These are phyloP conservation scores for Eupristina koningsbergeri DNA, from an alignment of 1,140 invertebrate species.

Conservation along the genomic window DNA sequence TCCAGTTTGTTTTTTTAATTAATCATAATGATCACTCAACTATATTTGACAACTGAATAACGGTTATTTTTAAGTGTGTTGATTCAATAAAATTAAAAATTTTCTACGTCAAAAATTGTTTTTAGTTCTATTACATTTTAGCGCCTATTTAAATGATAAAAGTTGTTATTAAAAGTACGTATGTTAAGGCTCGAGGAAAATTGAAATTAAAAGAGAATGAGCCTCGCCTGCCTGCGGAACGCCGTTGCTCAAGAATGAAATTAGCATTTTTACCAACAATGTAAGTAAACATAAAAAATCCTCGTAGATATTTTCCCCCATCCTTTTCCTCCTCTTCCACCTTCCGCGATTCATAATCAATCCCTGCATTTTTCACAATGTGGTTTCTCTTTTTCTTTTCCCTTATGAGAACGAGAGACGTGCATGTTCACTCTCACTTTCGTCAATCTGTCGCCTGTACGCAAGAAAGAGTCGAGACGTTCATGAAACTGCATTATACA, in stretches of 20 bases:
- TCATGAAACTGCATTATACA: constrained; percentile 29
- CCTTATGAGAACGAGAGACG: background rate
- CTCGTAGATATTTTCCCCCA: no score
- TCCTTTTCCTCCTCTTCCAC: background rate
- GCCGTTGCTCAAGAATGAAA: constrained; percentile 10
- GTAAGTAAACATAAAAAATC: constrained; percentile 6
- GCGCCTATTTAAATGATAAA: background rate
- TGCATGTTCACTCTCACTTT: constrained; percentile 46
- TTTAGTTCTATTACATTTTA: constrained; percentile 5
- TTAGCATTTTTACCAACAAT: constrained; percentile 14
- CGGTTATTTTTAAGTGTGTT: constrained; percentile 30
- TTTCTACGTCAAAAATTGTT: background rate
- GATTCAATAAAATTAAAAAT: constrained; percentile 16
- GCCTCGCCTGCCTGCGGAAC: background rate
- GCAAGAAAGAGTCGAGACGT: constrained; percentile 34
- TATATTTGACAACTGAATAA: constrained; percentile 4
- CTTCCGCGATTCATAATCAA: constrained; percentile 32
- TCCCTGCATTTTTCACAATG: constrained; percentile 47
- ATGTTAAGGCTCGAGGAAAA: background rate
- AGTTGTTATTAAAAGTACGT: background rate
- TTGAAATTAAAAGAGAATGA: background rate
- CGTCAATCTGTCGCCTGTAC: constrained; percentile 45
- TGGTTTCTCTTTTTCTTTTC: constrained; percentile 48
- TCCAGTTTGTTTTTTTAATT: background rate
- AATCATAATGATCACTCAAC: constrained; percentile 13